Conservation (phyloP, 2,797 vertebrate genomes). For the Lepilemur ruficaudatus region DNA sequence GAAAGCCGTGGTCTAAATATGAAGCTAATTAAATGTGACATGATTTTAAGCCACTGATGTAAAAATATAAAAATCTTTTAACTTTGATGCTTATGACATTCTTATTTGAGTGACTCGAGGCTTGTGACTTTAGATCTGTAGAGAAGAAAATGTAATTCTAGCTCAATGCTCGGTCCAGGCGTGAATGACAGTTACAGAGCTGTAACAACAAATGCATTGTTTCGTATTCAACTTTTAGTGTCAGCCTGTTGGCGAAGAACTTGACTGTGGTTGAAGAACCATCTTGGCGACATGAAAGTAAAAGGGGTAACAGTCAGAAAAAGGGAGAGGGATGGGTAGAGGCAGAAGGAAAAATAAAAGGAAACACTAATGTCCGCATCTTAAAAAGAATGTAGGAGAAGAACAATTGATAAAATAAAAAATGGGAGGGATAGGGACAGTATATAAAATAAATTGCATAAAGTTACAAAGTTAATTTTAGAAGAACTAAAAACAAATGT, state of each 20-base stretch:
- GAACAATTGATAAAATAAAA: background rate
- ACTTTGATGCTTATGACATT: background rate
- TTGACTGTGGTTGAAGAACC: background rate
- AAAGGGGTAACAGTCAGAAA: background rate
- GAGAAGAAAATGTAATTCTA: background rate
- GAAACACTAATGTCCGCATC: background rate
- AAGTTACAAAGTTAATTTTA: background rate
- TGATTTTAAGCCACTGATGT: background rate
- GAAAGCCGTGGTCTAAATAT: background rate
- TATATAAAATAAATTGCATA: background rate
- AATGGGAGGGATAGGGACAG: background rate
- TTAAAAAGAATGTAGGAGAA: background rate
- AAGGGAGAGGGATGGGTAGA: background rate
- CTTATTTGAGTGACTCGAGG: background rate
- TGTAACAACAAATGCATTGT: background rate
- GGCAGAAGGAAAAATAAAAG: background rate
- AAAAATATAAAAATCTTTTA: background rate
- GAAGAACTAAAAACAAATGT: constrained; percentile 10
- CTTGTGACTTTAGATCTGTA: background rate
- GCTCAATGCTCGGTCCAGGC: background rate
- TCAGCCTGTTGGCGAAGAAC: background rate
- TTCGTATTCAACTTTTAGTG: background rate
- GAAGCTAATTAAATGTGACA: background rate
- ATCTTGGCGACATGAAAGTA: background rate
- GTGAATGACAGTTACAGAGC: background rate